Evolutionary conservation across 2,113 vertebrate genomes (phyloP).

Genomic region (Eclectus roratus): DNA sequence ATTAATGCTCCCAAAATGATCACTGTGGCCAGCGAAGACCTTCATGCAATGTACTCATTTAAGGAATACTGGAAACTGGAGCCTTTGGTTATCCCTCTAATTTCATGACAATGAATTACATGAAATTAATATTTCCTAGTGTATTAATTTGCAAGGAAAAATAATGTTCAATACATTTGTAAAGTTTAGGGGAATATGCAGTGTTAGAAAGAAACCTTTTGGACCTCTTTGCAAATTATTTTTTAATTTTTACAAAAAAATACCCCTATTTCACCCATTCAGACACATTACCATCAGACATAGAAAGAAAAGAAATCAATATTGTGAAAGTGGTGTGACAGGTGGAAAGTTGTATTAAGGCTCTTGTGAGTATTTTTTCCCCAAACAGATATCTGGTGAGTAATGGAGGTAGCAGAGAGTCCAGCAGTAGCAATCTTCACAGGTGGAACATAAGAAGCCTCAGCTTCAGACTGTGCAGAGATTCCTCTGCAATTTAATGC

Average conservation of each 20-base stretch:
- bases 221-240: background rate
- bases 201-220: background rate
- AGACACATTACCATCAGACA: too few species aligned
- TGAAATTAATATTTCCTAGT: background rate
- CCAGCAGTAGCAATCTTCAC: fast-evolving
- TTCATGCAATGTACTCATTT: background rate
- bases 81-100: background rate
- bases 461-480: background rate
- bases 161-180: background rate
- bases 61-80: background rate
- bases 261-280: background rate
- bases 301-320: background rate
- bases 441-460: background rate
- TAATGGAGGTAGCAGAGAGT: background rate
- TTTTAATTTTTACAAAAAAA: background rate
- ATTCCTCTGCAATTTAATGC: background rate
- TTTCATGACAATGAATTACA: background rate
- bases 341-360: background rate
- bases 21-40: background rate
- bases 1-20: background rate
- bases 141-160: background rate
- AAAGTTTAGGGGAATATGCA: background rate
- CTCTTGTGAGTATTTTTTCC: background rate
- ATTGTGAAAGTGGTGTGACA: too few species aligned
- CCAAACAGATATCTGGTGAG: background rate